Evolutionary conservation across 2,113 vertebrate species (phyloP).

Genomic region (Erinaceus europaeus): DNA sequence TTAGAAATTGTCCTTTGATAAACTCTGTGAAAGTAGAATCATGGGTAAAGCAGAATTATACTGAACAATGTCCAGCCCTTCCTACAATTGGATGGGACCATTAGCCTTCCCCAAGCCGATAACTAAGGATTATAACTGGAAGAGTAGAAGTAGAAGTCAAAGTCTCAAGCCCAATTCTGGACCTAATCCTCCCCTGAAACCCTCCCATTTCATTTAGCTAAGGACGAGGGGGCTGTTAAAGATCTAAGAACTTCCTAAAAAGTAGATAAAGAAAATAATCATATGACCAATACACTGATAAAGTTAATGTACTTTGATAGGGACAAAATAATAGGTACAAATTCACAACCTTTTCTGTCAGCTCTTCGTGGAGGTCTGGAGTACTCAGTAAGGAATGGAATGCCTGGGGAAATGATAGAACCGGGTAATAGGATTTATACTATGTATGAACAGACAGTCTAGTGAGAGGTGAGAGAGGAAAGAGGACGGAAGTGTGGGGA

Average conservation of each 20-base stretch:
- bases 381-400: background rate
- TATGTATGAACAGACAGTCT: background rate
- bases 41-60: background rate
- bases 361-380: too few relatives aligned
- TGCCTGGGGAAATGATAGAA: background rate
- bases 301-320: background rate
- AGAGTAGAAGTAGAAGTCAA: background rate
- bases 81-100: background rate
- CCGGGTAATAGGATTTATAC: background rate
- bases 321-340: background rate
- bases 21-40: background rate
- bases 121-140: background rate
- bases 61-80: background rate
- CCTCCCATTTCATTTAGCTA: background rate
- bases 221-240: background rate
- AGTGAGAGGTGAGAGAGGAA: background rate
- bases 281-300: background rate
- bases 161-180: background rate
- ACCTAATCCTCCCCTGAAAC: background rate
- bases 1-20: background rate
- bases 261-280: background rate
- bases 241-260: background rate
- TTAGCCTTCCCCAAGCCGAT: background rate
- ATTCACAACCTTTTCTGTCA: background rate
- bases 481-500: background rate